Evolutionary conservation across 2,888 invertebrate genomes (phyloP), one percentile per base, ranked within the genome.

Genomic region (Tenodera sinensis): DNA sequence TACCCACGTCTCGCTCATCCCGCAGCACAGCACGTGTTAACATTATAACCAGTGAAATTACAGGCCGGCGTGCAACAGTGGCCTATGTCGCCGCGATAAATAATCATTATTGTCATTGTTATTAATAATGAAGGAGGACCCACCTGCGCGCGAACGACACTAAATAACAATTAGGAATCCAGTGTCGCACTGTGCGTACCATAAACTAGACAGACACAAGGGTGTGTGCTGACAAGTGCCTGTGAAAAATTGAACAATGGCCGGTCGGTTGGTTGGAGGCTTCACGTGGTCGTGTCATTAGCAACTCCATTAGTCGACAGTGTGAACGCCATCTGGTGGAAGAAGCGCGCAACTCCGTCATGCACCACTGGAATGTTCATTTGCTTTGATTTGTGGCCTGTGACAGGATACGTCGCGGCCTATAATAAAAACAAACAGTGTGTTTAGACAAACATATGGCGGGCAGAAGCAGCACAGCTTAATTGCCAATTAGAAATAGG

Each of bases 371-470:
- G 27, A 42, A 85, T 34, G 34, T 20, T 81, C 81, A 81, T 86
- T 81, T 86, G 20, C 28, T 86, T 54, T 86, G 86, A 86, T 86
- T 86, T 71, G 86, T 86, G 86, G 30, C 81, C 47, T 86, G 86
- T 86, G 81, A 86, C 86, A 81, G 81, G 54, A 12, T 12, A 42
- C 34, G 34, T 34, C 34, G 34, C 34, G 7, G 34, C 54, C 71
- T 20, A 86, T 86, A 86, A 86, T 81, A 86, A 86, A 86, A 86
- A 86, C 86, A 86, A 86, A 86, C 86, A 28, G 86, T 86, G 81
- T 81, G 81, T 86, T 86, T 86, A 86, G 71, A 86, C 86, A 28
- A 81, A 7, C 71, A 54, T 47, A 54, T 86, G 86, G 86, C 9
- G 3, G 86, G 71, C 86, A 86, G 86, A 86, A 71, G 86, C 86